Evolutionary conservation across 2,888 invertebrate species (phyloP).

Genomic region (Campopleginae sp.): DNA sequence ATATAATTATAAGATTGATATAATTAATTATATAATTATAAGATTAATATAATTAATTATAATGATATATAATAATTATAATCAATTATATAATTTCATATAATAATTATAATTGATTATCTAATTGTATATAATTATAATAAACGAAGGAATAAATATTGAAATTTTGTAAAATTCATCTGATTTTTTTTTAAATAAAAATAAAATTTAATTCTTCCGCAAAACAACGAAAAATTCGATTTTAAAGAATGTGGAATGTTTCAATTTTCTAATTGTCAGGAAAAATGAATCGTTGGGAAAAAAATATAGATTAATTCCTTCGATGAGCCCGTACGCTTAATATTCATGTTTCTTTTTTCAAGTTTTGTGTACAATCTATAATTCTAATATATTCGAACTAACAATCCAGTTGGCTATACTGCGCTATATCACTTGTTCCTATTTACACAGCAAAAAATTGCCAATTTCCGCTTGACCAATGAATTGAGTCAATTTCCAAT

Average conservation of each 20-base stretch:
- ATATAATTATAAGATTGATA: too few relatives aligned
- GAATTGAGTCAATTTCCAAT: neutral
- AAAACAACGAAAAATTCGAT: neutral
- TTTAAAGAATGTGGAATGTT: too few relatives aligned
- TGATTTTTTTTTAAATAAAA: constrained; percentile 3
- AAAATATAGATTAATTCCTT: constrained; percentile 20
- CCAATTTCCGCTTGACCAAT: constrained; percentile 22
- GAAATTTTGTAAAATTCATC: constrained; percentile 17
- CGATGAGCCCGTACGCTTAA: constrained; percentile 2
- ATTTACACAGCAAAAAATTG: constrained; percentile 54
- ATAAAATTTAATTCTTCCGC: neutral
- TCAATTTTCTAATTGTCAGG: too few relatives aligned
- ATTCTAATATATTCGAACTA: constrained; percentile 63
- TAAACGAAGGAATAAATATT: constrained; percentile 36
- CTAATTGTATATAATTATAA: too few relatives aligned
- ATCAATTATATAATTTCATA: too few relatives aligned
- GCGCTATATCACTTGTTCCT: constrained; percentile 62
- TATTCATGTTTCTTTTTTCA: constrained; percentile 40
- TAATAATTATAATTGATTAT: too few relatives aligned
- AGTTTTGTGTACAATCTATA: constrained; percentile 61
- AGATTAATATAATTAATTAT: too few relatives aligned
- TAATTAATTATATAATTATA: too few relatives aligned
- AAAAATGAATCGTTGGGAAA: neutral
- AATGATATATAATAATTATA: too few relatives aligned
- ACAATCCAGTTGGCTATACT: constrained; percentile 52